These are phyloP conservation scores for Geopemphigus sp. DNA, from an alignment of 1,140 invertebrate species.

Conservation along the genomic window DNA sequence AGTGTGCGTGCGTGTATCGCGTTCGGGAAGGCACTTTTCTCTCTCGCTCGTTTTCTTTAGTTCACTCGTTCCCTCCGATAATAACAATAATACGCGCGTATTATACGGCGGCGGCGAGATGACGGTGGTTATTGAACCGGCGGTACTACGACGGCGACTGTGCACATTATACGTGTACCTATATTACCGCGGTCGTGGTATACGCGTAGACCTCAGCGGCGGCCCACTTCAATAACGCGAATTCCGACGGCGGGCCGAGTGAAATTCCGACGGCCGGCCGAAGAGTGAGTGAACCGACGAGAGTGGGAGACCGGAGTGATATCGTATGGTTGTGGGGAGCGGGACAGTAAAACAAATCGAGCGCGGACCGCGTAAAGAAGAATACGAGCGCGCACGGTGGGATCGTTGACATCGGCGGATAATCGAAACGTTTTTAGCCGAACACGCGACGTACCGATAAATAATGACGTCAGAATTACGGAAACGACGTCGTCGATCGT, in stretches of 20 bases:
- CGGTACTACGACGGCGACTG: not conserved
- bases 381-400: not conserved
- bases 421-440: not conserved
- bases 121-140: conserved; percentile 29
- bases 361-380: not conserved
- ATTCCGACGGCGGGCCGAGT: conserved; percentile 11
- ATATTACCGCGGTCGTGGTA: no score
- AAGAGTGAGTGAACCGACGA: not conserved
- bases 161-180: no score
- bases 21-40: no score
- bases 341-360: not conserved
- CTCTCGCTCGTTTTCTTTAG: no score
- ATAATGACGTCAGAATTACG: no score
- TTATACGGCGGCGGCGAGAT: not conserved
- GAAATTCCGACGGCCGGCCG: not conserved
- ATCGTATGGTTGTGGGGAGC: not conserved
- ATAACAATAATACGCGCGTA: no score
- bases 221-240: conserved; percentile 40
- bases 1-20: no score
- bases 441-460: no score
- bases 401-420: conserved; percentile 18
- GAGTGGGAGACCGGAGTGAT: no score
- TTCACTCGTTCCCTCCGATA: no score
- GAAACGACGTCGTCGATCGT: not conserved
- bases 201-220: not conserved